Percentiles rank a stretch among this genome's conserved stretches.
Conservation (phyloP, 2,797 vertebrate genomes). For the Florisuga fusca region DNA sequence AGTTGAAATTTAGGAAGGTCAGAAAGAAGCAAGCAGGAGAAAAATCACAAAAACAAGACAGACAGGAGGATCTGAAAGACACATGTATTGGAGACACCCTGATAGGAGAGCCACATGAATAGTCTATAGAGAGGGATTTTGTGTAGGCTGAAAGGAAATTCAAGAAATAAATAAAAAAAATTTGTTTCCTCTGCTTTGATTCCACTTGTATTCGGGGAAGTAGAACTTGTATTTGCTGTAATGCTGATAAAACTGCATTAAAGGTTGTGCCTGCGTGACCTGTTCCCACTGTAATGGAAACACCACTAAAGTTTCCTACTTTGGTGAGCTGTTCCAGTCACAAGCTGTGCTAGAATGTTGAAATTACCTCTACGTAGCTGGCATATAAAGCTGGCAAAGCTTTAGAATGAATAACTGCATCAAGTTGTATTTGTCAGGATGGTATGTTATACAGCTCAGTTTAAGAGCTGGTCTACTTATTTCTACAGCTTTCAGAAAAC, state of each 20-base stretch:
- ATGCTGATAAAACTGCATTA: neutral
- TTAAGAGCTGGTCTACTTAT: neutral
- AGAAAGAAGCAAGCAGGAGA: neutral
- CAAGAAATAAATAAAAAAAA: neutral
- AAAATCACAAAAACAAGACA: neutral
- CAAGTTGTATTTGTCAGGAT: neutral
- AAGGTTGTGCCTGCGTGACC: neutral
- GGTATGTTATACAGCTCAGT: neutral
- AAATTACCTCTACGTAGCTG: neutral
- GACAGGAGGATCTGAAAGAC: neutral
- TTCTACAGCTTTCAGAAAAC: neutral
- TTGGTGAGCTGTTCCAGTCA: neutral
- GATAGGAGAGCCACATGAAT: neutral
- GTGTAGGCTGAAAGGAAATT: neutral
- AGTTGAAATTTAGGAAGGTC: neutral
- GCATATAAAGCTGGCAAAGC: neutral
- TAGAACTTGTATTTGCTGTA: neutral
- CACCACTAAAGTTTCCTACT: neutral
- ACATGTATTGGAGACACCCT: neutral
- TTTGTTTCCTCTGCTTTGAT: neutral
- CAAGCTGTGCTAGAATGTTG: neutral
- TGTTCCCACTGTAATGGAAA: neutral
- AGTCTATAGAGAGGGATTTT: neutral
- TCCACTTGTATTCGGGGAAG: slow-evolving; percentile 5
- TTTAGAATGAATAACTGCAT: neutral